Base-by-base conservation (phyloP, 2,113 vertebrate species). In the Cynoglossus semilaevis region DNA sequence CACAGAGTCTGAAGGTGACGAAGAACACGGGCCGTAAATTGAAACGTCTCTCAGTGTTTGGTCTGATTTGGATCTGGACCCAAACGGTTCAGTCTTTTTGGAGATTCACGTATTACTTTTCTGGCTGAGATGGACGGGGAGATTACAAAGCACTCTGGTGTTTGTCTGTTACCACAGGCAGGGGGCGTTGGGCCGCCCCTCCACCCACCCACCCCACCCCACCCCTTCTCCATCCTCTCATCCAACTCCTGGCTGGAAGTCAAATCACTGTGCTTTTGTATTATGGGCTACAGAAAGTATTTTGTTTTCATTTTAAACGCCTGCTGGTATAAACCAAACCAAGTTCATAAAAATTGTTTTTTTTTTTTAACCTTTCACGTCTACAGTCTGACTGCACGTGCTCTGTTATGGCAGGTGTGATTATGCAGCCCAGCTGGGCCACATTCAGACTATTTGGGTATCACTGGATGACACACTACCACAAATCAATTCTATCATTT, bases 1-100 rank as follows among this genome's bases (percentile, higher is more conserved):
- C 52, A 58, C 14, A 5, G 37, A 74, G 58, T 54, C 50, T 63
- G 29, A 49, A 43, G 15, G 60, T 59, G 75, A 57, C 67, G 65
- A 79, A 58, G 62, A 19, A 37, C 17, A 19, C 34, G 19, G 18
- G 51, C 13, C 71, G 70, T 68, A 19, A 56, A 61, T 35, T 34
- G 29, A 44, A 51, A 22, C 58, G n/a, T 48, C 58, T 51, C 12
- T 36, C 8, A 46, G 15, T 35, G 44, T 36, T 51, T 8, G 41
- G 45, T 56, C 19, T 19, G 12, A 53, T 51, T 22, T 15, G 8
- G 51, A n/a, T 22, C 12, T 50, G 14, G 8, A 15, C 5, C 42
- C 18, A 54, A 49, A 9, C 34, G 15, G 45, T 44, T 50, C 14
- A 22, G 29, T 51, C 40, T 38, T 17, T n/a, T n/a, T n/a, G 12